Evolutionary conservation across 1,140 invertebrate species (phyloP).

Genomic region (Pseudobourletiella spinata): DNA sequence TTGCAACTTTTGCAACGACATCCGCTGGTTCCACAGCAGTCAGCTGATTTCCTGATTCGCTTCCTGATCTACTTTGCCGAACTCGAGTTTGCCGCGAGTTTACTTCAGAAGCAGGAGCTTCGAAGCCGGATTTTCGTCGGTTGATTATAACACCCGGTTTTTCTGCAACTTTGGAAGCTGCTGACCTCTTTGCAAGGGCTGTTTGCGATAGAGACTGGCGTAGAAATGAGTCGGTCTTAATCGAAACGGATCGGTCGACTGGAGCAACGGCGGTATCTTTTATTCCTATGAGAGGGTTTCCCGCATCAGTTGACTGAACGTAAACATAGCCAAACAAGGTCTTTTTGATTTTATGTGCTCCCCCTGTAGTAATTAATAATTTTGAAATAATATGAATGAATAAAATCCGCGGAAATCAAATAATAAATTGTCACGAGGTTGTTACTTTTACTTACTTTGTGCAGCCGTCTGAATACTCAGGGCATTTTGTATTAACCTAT

Average conservation of each 20-base stretch:
- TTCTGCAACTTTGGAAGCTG: neutral
- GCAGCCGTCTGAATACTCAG: neutral
- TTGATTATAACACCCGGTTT: no score
- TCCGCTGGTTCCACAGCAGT: no score
- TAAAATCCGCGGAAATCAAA: neutral
- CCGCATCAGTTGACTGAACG: neutral
- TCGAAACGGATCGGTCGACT: neutral
- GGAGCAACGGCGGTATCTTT: neutral
- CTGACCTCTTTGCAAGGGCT: neutral
- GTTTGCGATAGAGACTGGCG: neutral
- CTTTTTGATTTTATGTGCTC: neutral
- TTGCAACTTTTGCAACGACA: no score
- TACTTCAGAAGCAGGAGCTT: no score
- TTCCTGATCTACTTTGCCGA: no score
- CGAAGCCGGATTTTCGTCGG: no score
- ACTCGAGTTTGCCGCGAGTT: no score
- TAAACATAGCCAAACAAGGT: neutral
- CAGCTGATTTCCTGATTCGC: no score
- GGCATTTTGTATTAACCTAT: neutral
- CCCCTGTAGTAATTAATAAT: neutral
- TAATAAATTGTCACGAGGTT: neutral
- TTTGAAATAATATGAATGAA: no score
- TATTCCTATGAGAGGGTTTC: neutral
- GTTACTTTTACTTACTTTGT: neutral
- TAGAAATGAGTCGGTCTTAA: neutral